Evolutionary conservation across 2,888 invertebrate genomes (phyloP), one percentile per base, ranked within the genome.

Genomic region (Tuberolachnus salignus): DNA sequence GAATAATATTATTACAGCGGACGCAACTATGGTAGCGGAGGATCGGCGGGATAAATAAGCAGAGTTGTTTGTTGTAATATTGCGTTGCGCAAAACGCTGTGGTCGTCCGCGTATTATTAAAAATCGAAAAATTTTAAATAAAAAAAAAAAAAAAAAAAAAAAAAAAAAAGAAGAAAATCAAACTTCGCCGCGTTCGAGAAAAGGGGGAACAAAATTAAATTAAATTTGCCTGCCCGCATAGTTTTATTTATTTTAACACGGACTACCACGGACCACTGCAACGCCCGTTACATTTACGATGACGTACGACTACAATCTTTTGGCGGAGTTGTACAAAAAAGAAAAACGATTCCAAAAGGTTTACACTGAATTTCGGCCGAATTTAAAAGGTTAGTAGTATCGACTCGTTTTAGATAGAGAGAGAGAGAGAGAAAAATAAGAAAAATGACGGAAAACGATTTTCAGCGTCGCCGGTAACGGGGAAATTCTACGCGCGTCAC

Each of bases 341-440:
- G 75, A 78, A 67, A 57, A 67, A 67, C 14, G 49, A 59, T 67
- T 59, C 49, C 67, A 78, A 59, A 78, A 78, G 34, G 75, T 78
- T 10, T 78, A 78, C 21, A 78, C 75, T 1, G 49, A 46, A 6
- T 78, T 78, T 57, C 46, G 75, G 21, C 75, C 75, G 2, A 78
- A 78, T 42, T 49, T 78, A 49, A 78, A 78, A 67, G 75, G 75
- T 78, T 14, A 66, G 46, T 66, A 34, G 34, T n/a, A n/a, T 46
- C 9, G 10, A 49, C 14, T n/a, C 1, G 21, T 49, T 10, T n/a
- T 53, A 6, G 53, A n/a, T 53, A 46, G 44, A 10, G n/a, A n/a
- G n/a, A n/a, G n/a, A n/a, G n/a, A n/a, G n/a, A n/a, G n/a, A n/a
- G n/a, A n/a, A n/a, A n/a, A n/a, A n/a, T n/a, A n/a, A n/a, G n/a